These are phyloP conservation scores for Dolomedes plantarius DNA, from an alignment of 2,888 invertebrate genomes.

Conservation along the genomic window DNA sequence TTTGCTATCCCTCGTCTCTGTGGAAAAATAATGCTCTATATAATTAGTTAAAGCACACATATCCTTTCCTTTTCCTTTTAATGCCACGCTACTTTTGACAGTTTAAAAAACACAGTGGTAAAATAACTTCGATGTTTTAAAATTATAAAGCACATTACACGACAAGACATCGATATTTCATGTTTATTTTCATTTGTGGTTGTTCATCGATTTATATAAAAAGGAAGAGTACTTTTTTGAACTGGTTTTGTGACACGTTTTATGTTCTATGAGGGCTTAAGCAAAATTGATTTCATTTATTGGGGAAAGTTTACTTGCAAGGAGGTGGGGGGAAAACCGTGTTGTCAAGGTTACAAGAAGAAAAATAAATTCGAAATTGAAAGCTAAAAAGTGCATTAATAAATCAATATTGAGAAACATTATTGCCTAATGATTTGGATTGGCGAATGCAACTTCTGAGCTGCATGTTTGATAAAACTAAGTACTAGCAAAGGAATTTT, in stretches of 20 bases:
- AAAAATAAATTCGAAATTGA: background rate
- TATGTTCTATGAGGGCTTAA: background rate
- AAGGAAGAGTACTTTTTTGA: background rate
- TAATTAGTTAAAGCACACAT: background rate
- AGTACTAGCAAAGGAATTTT: too few species aligned
- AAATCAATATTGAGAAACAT: background rate
- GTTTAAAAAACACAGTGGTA: background rate
- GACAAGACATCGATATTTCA: conserved; percentile 1
- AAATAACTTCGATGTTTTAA: background rate
- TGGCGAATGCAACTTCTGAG: too few species aligned
- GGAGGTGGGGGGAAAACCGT: background rate
- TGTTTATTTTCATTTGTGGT: background rate
- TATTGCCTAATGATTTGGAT: background rate
- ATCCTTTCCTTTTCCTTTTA: background rate
- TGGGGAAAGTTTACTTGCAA: background rate
- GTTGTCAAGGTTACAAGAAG: background rate
- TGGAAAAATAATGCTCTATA: background rate
- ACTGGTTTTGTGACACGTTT: background rate
- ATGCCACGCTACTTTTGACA: background rate
- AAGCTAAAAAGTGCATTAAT: conserved; percentile 12
- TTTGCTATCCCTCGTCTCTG: background rate
- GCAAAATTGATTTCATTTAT: conserved; percentile 16
- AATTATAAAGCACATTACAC: background rate
- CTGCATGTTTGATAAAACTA: too few species aligned
- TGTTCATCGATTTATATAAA: background rate